Percentiles rank a stretch among this genome's conserved stretches.
Conservation (phyloP, 2,888 invertebrate genomes). For the Perithous albicinctus region DNA sequence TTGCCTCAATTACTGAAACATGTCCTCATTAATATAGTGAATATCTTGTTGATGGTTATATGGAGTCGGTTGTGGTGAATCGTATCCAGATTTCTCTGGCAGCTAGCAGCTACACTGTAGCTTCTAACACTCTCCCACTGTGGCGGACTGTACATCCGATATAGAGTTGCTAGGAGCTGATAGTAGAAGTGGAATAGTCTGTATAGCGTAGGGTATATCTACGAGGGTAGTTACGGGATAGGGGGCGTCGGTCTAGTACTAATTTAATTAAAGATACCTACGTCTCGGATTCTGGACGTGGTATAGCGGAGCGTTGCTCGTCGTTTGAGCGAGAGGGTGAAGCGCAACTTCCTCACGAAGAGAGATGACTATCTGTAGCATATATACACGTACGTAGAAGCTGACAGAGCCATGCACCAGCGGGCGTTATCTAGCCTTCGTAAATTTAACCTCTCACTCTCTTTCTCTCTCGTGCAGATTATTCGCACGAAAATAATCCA, state of each 20-base stretch:
- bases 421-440: constrained; percentile 62
- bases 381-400: constrained; percentile 39
- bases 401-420: constrained; percentile 56
- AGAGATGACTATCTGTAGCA: constrained; percentile 59
- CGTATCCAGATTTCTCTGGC: constrained; percentile 27
- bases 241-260: constrained; percentile 64
- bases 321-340: not conserved
- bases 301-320: constrained; percentile 28
- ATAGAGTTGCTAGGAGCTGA: constrained; percentile 8
- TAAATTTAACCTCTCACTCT: constrained; percentile 55
- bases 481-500: constrained; percentile 65
- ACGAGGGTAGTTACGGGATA: constrained; percentile 44
- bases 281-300: constrained; percentile 66
- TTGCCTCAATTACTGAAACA: constrained; percentile 64
- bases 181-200: constrained; percentile 31
- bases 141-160: not conserved
- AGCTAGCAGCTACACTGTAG: not conserved
- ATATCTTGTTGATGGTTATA: constrained; percentile 61
- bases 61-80: constrained; percentile 29
- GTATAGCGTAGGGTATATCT: constrained; percentile 19
- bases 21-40: constrained; percentile 59
- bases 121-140: not conserved
- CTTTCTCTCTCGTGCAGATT: constrained; percentile 25
- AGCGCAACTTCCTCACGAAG: constrained; percentile 44
- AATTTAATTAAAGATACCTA: constrained; percentile 68